phyloP scores from a whole-genome alignment of 2,113 vertebrate genomes.

The Bos indicus region DNA sequence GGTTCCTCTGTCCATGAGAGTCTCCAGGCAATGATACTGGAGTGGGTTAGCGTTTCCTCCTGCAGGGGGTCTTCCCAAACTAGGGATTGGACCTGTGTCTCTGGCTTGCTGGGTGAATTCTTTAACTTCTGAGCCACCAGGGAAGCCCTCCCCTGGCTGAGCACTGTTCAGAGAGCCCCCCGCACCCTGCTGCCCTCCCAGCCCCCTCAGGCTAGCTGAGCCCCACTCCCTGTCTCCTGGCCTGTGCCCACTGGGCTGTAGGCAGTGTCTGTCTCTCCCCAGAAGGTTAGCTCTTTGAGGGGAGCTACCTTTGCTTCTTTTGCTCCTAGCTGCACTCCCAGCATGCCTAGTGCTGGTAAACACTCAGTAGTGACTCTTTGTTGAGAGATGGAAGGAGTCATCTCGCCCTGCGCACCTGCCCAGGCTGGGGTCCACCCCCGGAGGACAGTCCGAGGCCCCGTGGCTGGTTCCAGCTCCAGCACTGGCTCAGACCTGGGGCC shows the following conservation, averaged over 20 bases:
- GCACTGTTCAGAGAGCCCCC: background rate
- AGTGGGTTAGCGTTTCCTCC: background rate
- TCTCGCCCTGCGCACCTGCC: background rate
- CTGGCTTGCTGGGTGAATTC: background rate
- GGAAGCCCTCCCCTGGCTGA: background rate
- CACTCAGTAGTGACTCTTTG: background rate
- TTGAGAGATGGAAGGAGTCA: background rate
- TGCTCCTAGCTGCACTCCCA: background rate
- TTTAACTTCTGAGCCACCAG: background rate
- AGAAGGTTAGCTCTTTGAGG: background rate
- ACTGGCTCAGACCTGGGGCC: background rate
- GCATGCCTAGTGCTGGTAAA: background rate
- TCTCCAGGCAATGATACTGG: background rate
- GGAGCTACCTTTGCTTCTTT: background rate
- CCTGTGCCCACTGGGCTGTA: background rate
- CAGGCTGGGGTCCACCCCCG: background rate
- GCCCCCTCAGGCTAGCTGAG: background rate
- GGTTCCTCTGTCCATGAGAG: background rate
- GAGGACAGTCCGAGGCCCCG: too few relatives aligned
- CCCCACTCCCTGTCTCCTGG: background rate
- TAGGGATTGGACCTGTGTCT: background rate
- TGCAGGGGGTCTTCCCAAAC: background rate
- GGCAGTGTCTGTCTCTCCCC: background rate
- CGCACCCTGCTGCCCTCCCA: fast-evolving
- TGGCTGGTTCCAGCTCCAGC: background rate